Evolutionary conservation across 2,797 vertebrate species (phyloP).

Genomic region (Spheniscus humboldti): DNA sequence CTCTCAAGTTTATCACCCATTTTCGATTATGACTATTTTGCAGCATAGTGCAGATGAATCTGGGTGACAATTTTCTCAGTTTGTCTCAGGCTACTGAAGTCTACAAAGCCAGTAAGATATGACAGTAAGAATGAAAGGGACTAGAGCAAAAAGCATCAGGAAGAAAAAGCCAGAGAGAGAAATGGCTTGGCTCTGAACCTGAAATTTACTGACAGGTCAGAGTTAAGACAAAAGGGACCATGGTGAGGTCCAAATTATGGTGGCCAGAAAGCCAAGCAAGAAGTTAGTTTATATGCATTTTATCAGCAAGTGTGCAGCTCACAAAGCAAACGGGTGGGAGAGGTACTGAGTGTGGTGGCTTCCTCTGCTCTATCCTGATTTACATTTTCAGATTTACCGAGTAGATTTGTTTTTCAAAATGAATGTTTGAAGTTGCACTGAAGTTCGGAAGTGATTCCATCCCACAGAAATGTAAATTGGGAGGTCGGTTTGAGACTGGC

Average conservation of each 20-base stretch:
- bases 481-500: background rate
- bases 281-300: background rate
- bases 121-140: background rate
- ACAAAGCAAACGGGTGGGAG: background rate
- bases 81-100: background rate
- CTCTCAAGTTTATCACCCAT: conserved; percentile 4
- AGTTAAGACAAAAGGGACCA: background rate
- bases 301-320: background rate
- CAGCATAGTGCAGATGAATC: background rate
- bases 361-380: background rate
- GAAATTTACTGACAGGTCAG: background rate
- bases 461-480: conserved; percentile 24
- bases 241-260: background rate
- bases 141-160: background rate
- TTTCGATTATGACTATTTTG: background rate
- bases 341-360: background rate
- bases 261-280: background rate
- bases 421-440: background rate
- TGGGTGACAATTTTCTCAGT: background rate
- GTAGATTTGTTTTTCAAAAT: background rate
- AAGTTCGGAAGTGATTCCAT: conserved; percentile 22
- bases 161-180: background rate
- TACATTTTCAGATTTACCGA: background rate
- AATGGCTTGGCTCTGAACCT: background rate
- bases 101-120: background rate